These are phyloP conservation scores for Ricordea florida DNA, from an alignment of 92 coral and sea anemone genomes.

Conservation along the genomic window DNA sequence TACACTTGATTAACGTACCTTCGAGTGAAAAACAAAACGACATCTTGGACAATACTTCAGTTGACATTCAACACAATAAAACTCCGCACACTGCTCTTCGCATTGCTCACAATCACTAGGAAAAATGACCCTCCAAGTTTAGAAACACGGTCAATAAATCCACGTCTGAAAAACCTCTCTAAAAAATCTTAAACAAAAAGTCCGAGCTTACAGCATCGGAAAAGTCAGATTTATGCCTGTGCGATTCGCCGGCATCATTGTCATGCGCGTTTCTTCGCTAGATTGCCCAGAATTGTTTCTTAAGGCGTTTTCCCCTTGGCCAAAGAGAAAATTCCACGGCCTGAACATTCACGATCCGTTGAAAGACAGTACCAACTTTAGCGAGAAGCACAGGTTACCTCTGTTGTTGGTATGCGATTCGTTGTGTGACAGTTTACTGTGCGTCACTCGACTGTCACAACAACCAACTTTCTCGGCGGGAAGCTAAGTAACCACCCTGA, in stretches of 20 bases:
- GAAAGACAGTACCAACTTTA: not conserved
- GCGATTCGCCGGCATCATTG: not conserved
- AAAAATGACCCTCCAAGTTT: no score
- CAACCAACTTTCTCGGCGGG: no score
- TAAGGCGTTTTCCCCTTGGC: not conserved
- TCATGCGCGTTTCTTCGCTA: no score
- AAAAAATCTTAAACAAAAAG: not conserved
- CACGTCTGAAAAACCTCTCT: not conserved
- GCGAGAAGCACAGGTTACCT: no score
- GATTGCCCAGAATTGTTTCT: no score
- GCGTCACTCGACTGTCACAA: no score
- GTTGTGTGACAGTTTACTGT: slow-evolving; percentile 25
- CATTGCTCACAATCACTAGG: slow-evolving; percentile 16
- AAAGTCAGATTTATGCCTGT: not conserved
- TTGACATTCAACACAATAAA: slow-evolving; percentile 13
- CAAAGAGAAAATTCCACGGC: not conserved
- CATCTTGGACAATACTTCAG: slow-evolving; percentile 12
- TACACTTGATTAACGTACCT: not conserved
- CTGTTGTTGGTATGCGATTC: no score
- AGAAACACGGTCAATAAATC: not conserved
- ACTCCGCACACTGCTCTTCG: slow-evolving; percentile 1
- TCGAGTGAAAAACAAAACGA: slow-evolving; percentile 1
- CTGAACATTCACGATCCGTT: not conserved
- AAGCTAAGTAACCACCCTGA: no score
- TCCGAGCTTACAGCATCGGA: not conserved